Evolutionary conservation across 2,113 vertebrate species (phyloP), one percentile per base, ranked within the genome.

Genomic region (Syngnathus floridae): DNA sequence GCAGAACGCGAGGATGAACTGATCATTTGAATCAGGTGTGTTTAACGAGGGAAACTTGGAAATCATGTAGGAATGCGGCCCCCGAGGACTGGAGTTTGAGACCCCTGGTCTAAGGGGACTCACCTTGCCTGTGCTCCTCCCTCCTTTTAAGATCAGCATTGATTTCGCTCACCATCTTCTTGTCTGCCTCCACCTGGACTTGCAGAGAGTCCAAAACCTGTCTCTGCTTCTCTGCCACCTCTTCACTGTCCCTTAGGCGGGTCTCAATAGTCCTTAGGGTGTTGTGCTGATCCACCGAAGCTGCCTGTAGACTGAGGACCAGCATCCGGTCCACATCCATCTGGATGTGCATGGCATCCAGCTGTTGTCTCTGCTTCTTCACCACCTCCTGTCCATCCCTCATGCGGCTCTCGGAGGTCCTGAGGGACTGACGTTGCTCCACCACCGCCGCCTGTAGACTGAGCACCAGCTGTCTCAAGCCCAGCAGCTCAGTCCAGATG

Each of bases 401-500:
- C 61, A 86, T 67, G 49, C 69, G 69, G 64, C 78, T 86, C 84
- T 87, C 87, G 68, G 84, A 1, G 46, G 22, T 66, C 41, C 84
- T 38, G 31, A 85, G 49, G 12, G 19, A 37, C 73, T 79, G 81
- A 1, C 78, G 76, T 66, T 57, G 79, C 14, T 52, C 69, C 70
- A 86, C 84, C 61, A 66, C 72, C 40, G 52, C 65, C 0, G 62
- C 46, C 36, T 69, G 81, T 43, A 85, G 76, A 49, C 59, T 81
- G 22, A 88, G 71, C 4, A 88, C 76, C 62, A 88, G 63, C 21
- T 79, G 73, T 66, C 66, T 85, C 64, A 87, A 21, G 0, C 85
- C 82, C 54, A 3, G 21, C 72, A 88, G 70, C 69, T 88, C 81
- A 1, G 82, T 84, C 85, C 82, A 79, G 52, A 87, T 65, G 54